Evolutionary conservation across 2,797 vertebrate genomes (phyloP), one percentile per base, ranked within the genome.

Genomic region (Sarcoramphus papa): DNA sequence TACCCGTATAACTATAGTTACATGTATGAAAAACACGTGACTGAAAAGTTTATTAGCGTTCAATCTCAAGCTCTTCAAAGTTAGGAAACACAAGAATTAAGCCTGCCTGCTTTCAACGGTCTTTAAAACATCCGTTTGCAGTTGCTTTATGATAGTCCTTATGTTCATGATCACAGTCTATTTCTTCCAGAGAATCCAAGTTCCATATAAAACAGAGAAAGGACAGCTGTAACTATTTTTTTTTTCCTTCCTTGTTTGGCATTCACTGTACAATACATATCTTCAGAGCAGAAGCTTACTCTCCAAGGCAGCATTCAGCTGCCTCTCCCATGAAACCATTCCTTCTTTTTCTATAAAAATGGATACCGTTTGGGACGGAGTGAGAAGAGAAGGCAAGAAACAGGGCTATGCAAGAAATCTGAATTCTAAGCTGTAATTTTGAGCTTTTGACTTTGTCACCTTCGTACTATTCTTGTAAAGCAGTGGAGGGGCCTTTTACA

Each of bases 291-390:
- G 48, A 91, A 85, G 37, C 50, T 27, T 28, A 31, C 23, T 53
- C 60, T 73, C 54, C 13, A 51, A 59, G 56, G 62, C 74, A 67
- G n/a, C 25, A 57, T 35, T 87, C 75, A 86, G 57, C 75, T 67
- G 40, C 21, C 69, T 89, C 65, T 75, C n/a, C 88, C 64, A 57
- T 33, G 19, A 79, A 91, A 76, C 62, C 11, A 12, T 50, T 81
- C 37, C 45, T 88, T 14, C 28, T 72, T 53, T 41, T 72, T n/a
- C 69, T 28, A 4, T 12, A 40, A 35, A 57, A 90, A 87, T 4
- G 18, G 13, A 16, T 14, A 23, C 51, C 74, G 18, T 21, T 25
- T 47, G 67, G 43, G n/a, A 60, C 0, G 0, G 3, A 40, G 33
- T 11, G 14, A 84, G 18, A 40, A 69, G 20, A 68, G 19, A 85